Percentiles rank a stretch among this genome's conserved stretches.
Evolutionary conservation across 2,797 vertebrate genomes (phyloP).

Genomic region (Mionectes olivaceus): DNA sequence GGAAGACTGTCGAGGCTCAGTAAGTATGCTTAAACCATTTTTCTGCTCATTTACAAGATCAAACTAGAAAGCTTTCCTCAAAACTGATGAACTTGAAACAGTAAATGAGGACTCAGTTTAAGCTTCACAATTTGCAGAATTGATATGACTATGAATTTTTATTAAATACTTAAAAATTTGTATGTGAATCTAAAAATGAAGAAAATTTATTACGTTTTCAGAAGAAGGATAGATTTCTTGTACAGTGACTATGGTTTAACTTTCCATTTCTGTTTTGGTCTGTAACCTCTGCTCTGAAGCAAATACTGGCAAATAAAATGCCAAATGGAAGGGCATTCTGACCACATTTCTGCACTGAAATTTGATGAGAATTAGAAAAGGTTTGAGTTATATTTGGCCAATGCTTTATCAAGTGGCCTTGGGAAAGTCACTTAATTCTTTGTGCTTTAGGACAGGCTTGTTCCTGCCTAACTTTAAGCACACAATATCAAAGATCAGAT

Average conservation of each 20-base stretch:
- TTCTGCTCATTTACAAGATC: neutral
- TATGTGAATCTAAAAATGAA: neutral
- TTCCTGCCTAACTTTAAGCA: neutral
- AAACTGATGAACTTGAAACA: neutral
- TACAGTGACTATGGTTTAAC: neutral
- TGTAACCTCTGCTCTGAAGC: neutral
- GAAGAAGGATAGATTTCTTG: neutral
- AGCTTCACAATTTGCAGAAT: neutral
- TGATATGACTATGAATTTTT: neutral
- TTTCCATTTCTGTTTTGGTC: neutral
- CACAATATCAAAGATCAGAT: neutral
- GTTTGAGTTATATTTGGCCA: neutral
- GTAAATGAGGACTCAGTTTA: neutral
- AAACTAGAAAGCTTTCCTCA: neutral
- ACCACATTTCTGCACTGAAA: neutral
- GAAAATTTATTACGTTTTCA: neutral
- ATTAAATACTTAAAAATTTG: neutral
- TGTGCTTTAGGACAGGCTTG: neutral
- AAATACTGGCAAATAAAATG: neutral
- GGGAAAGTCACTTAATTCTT: neutral
- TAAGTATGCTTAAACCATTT: conserved; percentile 61
- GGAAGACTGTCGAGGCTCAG: conserved; percentile 51
- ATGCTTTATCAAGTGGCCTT: neutral
- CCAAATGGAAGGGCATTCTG: neutral
- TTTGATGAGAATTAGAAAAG: neutral